phyloP scores from a whole-genome alignment of 2,797 vertebrate species.

The Emydoidea blandingii region DNA sequence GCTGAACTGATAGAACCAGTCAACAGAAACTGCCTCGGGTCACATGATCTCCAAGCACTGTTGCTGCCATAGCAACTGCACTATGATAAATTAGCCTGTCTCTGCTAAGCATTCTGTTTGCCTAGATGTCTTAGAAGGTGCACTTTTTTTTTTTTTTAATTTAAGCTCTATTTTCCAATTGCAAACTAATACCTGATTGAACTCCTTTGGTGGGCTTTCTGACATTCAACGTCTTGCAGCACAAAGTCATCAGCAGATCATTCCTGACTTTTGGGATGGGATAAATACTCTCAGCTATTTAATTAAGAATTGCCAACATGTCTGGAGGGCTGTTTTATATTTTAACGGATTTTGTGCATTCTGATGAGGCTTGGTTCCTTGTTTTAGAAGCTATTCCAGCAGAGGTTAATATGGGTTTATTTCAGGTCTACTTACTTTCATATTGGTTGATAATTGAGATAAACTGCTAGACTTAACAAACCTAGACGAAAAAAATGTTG shows the following conservation, averaged over 20 bases:
- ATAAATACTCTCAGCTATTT: slow-evolving; percentile 60
- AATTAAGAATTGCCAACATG: slow-evolving; percentile 61
- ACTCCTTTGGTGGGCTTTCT: slow-evolving; percentile 53
- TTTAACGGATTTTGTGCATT: slow-evolving; percentile 42
- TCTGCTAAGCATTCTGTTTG: slow-evolving; percentile 83
- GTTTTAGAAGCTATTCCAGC: slow-evolving; percentile 35
- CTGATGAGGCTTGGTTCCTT: neutral
- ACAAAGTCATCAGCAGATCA: slow-evolving; percentile 45
- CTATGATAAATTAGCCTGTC: slow-evolving; percentile 88
- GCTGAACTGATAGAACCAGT: slow-evolving; percentile 81
- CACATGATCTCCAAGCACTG: slow-evolving; percentile 82
- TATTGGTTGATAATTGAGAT: slow-evolving; percentile 72
- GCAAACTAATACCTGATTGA: slow-evolving; percentile 69
- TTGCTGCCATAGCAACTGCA: slow-evolving; percentile 87
- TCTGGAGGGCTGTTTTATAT: neutral
- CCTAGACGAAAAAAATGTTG: slow-evolving; percentile 11
- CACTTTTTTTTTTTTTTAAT: slow-evolving; percentile 1
- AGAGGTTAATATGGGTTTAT: slow-evolving; percentile 67
- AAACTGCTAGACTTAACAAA: slow-evolving; percentile 69
- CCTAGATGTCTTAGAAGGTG: slow-evolving; percentile 81
- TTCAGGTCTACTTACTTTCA: slow-evolving; percentile 54
- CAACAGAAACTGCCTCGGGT: slow-evolving; percentile 83
- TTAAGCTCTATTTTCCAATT: slow-evolving; percentile 59
- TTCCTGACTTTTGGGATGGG: slow-evolving; percentile 18
- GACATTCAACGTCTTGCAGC: slow-evolving; percentile 60